Base-by-base conservation (phyloP, 2,888 invertebrate genomes). In the Tenthredo mesomela region DNA sequence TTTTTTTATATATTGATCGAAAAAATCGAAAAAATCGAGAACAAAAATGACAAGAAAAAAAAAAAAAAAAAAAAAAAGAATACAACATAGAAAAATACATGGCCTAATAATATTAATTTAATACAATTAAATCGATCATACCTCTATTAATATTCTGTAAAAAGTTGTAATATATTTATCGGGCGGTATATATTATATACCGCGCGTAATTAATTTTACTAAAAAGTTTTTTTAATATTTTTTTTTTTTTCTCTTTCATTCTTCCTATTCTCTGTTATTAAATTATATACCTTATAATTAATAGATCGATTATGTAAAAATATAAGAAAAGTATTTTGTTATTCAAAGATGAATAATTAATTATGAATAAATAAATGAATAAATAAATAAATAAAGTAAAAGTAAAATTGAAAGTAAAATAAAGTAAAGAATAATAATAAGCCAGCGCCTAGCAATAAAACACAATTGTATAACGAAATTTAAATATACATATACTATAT, bases 91-190 rank as follows among this genome's bases (percentile, higher is more conserved):
- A 12, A 33, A 33, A 4, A 65, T 4, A 33, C 29, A 33, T 67
- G 67, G 67, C 67, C 33, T 67, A 75, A 75, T 75, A 50, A 75
- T 73, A 77, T 15, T 77, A 61, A 78, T 25, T 78, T 61, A 92
- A 92, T 88, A 88, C 88, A 88, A 87, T 89, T 89, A 87, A 88
- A 86, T 89, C 88, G 88, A 89, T 87, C 87, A 89, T 90, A 91
- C 90, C 89, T 90, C 89, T 88, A 88, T 40, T 61, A 67, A 6
- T 58, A 80, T 80, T 80, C 87, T 92, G 92, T 92, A 92, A 90
- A 92, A 92, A 92, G 88, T 86, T 92, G 92, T 92, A 92, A 91
- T 89, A 91, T 91, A 92, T 89, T 89, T 87, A 87, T 88, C 88
- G 88, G 88, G 86, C 87, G 84, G 85, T 29, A n/a, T n/a, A n/a